Base-by-base conservation (phyloP, 1,140 invertebrate genomes). In the Himalopsyche phryganea region DNA sequence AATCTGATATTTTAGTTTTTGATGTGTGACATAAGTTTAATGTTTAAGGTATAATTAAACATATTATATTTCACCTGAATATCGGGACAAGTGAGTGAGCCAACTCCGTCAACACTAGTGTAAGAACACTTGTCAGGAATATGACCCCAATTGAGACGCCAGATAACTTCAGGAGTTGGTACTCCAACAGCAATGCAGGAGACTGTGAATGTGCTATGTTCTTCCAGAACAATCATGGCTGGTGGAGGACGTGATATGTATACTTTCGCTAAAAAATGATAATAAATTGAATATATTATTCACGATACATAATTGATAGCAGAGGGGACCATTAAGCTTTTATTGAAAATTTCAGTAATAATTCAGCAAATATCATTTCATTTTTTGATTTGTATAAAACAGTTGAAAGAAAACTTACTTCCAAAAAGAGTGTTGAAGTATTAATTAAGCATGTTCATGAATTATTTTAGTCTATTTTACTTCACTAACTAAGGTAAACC, bases 71-170 rank as follows among this genome's bases (percentile, higher is more conserved):
- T 10, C 50, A 79, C 72, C 67, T 83, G 79, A 66, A 92, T 88
- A 61, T 93, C 74, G 0, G 85, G 83, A 67, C 96, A 95, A 0
- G 83, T 88, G 0, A 98, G 75, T 0, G 80, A 85, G 13, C 96
- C 96, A 1, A 86, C 80, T 9, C 95, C 96, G 61, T 88, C 83
- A 1, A 79, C 76, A 65, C 87, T 94, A 0, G 82, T 85, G 1
- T 83, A 85, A 0, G 68, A 76, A 69, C 95, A 95, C 68, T 96
- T 91, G 1, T 83, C 74, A 0, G 95, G 94, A 17, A 98, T 86
- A 67, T 98, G 92, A 2, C 94, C 92, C 96, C 96, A 98, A 76
- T 99, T 98, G 1, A 94, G 80, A 49, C 96, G 84, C 96, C 96
- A 99, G 15, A 91, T 88, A 55, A 99, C 91, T 44, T 93, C 83